phyloP scores from a whole-genome alignment of 2,797 vertebrate genomes.

The Sardinella longiceps region DNA sequence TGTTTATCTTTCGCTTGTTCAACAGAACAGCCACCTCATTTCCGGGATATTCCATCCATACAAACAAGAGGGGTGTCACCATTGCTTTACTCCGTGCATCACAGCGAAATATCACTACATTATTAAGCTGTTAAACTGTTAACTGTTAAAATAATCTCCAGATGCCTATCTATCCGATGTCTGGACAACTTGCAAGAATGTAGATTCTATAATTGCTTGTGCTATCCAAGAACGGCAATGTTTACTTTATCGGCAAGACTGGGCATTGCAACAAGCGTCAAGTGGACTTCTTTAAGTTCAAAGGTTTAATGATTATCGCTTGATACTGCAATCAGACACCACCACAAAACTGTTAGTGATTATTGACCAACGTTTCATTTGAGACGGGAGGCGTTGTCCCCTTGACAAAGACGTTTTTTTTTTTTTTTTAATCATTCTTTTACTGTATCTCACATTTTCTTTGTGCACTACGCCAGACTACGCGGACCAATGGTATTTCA shows the following conservation, averaged over 20 bases:
- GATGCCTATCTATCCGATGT: too few relatives aligned
- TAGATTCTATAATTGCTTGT: not conserved
- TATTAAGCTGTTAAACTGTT: not conserved
- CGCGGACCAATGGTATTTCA: conserved; percentile 69
- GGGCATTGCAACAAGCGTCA: too few relatives aligned
- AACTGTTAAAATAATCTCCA: not conserved
- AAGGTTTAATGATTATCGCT: too few relatives aligned
- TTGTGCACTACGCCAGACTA: conserved; percentile 43
- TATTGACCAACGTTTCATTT: not conserved
- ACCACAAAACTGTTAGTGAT: not conserved
- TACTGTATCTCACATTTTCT: not conserved
- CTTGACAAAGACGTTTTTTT: not conserved
- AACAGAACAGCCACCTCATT: conserved; percentile 84
- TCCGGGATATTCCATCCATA: conserved; percentile 71
- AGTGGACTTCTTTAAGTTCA: too few relatives aligned
- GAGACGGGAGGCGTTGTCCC: not conserved
- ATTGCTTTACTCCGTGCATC: not conserved
- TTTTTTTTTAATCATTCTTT: too few relatives aligned
- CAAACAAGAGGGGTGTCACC: not conserved
- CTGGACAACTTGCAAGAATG: not conserved
- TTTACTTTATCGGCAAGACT: too few relatives aligned
- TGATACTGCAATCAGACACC: too few relatives aligned
- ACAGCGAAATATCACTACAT: not conserved
- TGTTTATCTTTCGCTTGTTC: conserved; percentile 82
- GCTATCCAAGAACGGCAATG: not conserved